These are phyloP conservation scores for Otus sunia DNA, from an alignment of 2,113 vertebrate species.

Conservation along the genomic window DNA sequence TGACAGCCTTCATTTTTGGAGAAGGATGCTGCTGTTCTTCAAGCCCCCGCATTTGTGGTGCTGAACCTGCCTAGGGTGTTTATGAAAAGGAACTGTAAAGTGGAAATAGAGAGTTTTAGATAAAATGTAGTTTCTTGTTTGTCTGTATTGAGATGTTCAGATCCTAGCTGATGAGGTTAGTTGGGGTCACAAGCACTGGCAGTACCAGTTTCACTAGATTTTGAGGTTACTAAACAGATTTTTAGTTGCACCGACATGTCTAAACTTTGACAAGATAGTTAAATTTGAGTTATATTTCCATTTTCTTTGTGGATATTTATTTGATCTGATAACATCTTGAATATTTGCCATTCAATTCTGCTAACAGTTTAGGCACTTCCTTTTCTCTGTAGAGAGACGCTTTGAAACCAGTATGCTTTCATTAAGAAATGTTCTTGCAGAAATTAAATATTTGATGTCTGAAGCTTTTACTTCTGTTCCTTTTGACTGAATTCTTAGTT, in stretches of 20 bases:
- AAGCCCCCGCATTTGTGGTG: background rate
- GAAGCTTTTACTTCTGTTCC: background rate
- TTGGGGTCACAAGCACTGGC: background rate
- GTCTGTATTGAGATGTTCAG: background rate
- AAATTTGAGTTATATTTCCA: background rate
- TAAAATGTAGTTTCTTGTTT: background rate
- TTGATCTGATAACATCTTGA: background rate
- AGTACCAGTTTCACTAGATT: slow-evolving; percentile 21
- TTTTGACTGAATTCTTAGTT: background rate
- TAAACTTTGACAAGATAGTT: background rate
- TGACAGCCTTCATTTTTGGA: background rate
- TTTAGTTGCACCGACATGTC: background rate
- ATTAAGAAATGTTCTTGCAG: background rate
- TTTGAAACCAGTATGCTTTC: background rate
- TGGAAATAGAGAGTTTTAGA: background rate
- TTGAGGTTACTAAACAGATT: slow-evolving; percentile 13
- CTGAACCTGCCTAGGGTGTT: background rate
- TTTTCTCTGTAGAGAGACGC: background rate
- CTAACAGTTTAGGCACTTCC: background rate
- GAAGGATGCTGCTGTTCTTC: background rate
- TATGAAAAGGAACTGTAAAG: background rate
- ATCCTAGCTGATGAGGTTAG: slow-evolving; percentile 3
- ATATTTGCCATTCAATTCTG: background rate
- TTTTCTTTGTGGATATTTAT: slow-evolving; percentile 13
- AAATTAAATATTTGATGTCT: background rate